These are phyloP conservation scores for Pangasius macronema DNA, from an alignment of 2,797 vertebrate species.

Conservation along the genomic window DNA sequence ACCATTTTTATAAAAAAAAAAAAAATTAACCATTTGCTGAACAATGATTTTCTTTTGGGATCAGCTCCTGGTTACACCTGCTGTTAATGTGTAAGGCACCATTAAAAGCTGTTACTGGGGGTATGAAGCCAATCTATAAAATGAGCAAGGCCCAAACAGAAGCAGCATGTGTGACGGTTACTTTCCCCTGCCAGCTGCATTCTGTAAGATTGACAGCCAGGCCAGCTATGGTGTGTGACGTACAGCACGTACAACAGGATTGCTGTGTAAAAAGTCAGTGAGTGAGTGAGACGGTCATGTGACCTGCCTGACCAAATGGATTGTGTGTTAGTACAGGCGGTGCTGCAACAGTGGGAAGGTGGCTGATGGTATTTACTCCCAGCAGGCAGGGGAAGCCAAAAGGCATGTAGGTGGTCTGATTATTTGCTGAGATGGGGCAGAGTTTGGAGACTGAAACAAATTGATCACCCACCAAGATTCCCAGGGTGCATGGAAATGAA, in stretches of 20 bases:
- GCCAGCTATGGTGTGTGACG: slow-evolving; percentile 22
- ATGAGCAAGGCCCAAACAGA: slow-evolving; percentile 23
- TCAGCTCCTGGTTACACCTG: slow-evolving; percentile 44
- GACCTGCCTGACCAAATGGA: slow-evolving; percentile 56
- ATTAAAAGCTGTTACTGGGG: slow-evolving; percentile 46
- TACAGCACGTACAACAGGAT: slow-evolving; percentile 31
- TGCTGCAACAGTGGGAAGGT: slow-evolving; percentile 19
- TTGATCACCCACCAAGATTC: slow-evolving; percentile 56
- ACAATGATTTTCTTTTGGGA: slow-evolving; percentile 30
- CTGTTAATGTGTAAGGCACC: slow-evolving; percentile 31
- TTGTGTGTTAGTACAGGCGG: slow-evolving; percentile 45
- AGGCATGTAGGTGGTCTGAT: slow-evolving; percentile 52
- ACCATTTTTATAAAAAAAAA: slow-evolving; percentile 35
- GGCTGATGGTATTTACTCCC: slow-evolving; percentile 47
- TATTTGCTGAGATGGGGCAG: slow-evolving; percentile 50
- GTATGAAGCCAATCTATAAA: slow-evolving; percentile 40
- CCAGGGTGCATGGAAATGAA: slow-evolving; percentile 39
- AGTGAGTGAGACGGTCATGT: slow-evolving; percentile 34
- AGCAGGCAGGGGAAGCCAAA: slow-evolving; percentile 57
- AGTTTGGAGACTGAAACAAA: slow-evolving; percentile 53
- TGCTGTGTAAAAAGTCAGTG: slow-evolving; percentile 25
- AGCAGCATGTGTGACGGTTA: slow-evolving; percentile 31
- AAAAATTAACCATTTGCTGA: slow-evolving; percentile 36
- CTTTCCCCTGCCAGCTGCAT: slow-evolving; percentile 5
- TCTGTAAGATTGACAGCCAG: slow-evolving; percentile 32